Base-by-base conservation (phyloP, 2,888 invertebrate species). In the Folsomia manolachei region DNA sequence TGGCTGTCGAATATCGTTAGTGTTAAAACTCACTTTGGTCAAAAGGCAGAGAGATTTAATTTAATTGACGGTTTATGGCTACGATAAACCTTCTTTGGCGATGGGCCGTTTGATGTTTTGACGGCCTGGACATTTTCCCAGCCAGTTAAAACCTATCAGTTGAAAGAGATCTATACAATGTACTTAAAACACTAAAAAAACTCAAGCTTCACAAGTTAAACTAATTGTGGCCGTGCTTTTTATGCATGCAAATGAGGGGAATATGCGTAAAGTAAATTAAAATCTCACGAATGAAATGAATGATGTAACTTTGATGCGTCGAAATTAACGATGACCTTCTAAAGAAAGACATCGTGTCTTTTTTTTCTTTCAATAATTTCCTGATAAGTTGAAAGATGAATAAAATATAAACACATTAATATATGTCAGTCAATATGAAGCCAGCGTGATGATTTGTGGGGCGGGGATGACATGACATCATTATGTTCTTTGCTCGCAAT, bases 11-110 rank as follows among this genome's bases (percentile, higher is more conserved):
- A 56, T 56, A 14, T 56, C 56, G 56, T n/a, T 56, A 7, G 56
- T 56, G 7, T 7, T 56, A 56, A 56, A 56, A 56, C 39, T 9
- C 39, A 39, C 56, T 56, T 56, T 56, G 56, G 56, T 19, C 4
- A 56, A 56, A n/a, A 56, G 39, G 39, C 4, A 4, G 39, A 27
- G 23, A 60, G 67, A 60, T 67, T 67, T 67, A 67, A 67, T 67
- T 53, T 67, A 67, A 67, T 67, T 67, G 67, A 67, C 39, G 67
- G 67, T 67, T 67, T 67, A 67, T 60, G 18, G 56, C 56, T 18
- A 56, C 18, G 56, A 56, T 56, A 56, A 56, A 56, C 56, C 56
- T 56, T 56, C 11, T 56, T 56, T 56, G 56, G 56, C 56, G 21
- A 56, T 56, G 21, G 18, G 19, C 56, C 39, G 39, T 39, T 39